A percentile compares a stretch with the other conserved stretches of the same genome.
phyloP scores from a whole-genome alignment of 2,113 vertebrate species.

The Macrotus californicus region DNA sequence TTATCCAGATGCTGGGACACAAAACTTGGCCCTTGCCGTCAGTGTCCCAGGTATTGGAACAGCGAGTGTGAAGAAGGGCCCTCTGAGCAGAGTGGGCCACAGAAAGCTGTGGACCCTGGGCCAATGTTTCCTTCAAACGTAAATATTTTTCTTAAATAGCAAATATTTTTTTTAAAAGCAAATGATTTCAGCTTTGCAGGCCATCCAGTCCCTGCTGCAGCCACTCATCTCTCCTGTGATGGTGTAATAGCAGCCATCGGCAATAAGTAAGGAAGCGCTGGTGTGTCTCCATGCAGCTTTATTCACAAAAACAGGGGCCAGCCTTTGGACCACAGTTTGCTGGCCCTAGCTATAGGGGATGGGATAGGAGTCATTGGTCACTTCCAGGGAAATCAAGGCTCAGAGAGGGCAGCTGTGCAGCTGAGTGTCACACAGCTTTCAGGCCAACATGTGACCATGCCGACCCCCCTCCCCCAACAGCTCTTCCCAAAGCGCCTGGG shows the following conservation, averaged over 20 bases:
- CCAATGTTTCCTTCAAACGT: not conserved
- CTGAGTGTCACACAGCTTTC: not conserved
- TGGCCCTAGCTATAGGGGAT: fast-evolving
- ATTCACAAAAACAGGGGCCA: not conserved
- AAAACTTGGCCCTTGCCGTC: not conserved
- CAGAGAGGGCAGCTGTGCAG: not conserved
- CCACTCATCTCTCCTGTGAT: fast-evolving
- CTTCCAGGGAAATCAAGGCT: not conserved
- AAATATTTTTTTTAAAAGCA: not conserved
- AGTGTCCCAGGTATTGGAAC: not conserved
- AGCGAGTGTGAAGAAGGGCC: not conserved
- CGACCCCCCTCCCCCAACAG: conserved; percentile 71
- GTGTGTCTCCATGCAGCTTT: not conserved
- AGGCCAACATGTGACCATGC: fast-evolving
- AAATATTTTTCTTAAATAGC: not conserved
- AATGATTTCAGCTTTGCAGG: not conserved
- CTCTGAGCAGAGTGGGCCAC: not conserved
- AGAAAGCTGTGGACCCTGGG: not conserved
- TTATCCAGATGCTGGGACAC: not conserved
- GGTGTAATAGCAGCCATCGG: fast-evolving
- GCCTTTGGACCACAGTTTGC: fast-evolving
- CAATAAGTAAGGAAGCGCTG: fast-evolving
- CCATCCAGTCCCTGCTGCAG: not conserved
- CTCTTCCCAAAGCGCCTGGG: conserved; percentile 96
- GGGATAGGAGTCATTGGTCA: too few relatives aligned